phyloP scores from a whole-genome alignment of 2,113 vertebrate genomes.

The Dendropsophus ebraccatus region DNA sequence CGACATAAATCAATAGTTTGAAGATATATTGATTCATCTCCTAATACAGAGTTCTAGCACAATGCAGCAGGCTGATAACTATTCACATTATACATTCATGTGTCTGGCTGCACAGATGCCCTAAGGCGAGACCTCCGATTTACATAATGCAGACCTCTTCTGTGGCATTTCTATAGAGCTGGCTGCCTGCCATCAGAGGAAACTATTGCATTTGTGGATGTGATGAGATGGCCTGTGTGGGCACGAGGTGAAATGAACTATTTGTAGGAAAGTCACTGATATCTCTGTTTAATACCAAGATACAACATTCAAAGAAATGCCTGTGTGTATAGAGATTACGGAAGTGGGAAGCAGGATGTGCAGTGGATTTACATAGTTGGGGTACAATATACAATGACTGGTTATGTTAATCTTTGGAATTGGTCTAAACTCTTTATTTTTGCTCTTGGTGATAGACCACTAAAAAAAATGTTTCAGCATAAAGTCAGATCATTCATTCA shows the following conservation, averaged over 20 bases:
- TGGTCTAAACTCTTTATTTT: not conserved
- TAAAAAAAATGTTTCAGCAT: not conserved
- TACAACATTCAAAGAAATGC: not conserved
- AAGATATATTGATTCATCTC: not conserved
- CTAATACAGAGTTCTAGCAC: not conserved
- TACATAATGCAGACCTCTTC: slow-evolving; percentile 41
- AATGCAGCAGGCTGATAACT: not conserved
- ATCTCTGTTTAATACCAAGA: slow-evolving; percentile 8
- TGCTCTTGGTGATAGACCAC: not conserved
- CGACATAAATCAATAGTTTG: not conserved
- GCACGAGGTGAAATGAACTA: not conserved
- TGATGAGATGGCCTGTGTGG: slow-evolving; percentile 38
- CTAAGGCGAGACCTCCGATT: slow-evolving; percentile 1
- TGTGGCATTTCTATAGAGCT: slow-evolving; percentile 37
- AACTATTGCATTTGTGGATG: slow-evolving; percentile 12
- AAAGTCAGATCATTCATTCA: too few species aligned
- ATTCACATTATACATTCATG: not conserved
- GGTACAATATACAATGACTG: not conserved
- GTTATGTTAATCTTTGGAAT: not conserved
- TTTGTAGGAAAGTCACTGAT: not conserved
- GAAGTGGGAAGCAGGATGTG: slow-evolving; percentile 17
- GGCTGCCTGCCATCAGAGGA: not conserved
- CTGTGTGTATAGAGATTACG: not conserved
- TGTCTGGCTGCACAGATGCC: slow-evolving; percentile 20
- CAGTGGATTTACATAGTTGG: not conserved